A percentile compares a stretch with the other conserved stretches of the same genome.
Conservation (phyloP, 2,797 vertebrate genomes). For the Leucoraja ocellata region DNA sequence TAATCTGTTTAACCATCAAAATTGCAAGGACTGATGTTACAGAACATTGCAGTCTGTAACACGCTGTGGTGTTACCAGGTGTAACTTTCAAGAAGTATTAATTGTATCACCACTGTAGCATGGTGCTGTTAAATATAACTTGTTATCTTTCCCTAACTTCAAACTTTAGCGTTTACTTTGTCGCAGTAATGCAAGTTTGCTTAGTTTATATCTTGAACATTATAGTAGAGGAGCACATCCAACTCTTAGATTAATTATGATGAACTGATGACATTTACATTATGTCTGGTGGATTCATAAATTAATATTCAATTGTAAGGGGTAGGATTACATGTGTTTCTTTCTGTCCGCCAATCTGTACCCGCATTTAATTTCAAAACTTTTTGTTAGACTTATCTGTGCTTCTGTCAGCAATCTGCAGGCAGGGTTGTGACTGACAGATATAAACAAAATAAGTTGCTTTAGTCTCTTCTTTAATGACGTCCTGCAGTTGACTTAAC, state of each 20-base stretch:
- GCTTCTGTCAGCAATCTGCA: neutral
- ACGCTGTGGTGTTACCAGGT: neutral
- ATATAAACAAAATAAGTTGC: neutral
- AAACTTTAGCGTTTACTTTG: neutral
- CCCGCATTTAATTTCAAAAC: neutral
- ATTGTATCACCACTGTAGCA: conserved; percentile 26
- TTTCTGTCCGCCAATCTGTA: neutral
- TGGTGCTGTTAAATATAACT: neutral
- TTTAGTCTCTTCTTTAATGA: neutral
- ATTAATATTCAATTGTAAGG: neutral
- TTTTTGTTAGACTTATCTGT: neutral
- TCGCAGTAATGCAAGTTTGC: neutral
- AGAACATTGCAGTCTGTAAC: neutral
- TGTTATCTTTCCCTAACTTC: neutral
- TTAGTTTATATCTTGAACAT: neutral
- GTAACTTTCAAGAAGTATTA: neutral
- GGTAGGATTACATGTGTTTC: neutral
- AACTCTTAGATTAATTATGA: neutral
- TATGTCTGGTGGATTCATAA: neutral
- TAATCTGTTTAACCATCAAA: conserved; percentile 25
- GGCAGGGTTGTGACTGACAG: too few species aligned
- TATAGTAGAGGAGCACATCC: neutral
- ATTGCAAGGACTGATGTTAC: conserved; percentile 1
- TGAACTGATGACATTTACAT: neutral
- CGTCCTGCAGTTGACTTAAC: neutral